Conservation (phyloP, 2,888 invertebrate genomes). For the Drosophila multiciliata region DNA sequence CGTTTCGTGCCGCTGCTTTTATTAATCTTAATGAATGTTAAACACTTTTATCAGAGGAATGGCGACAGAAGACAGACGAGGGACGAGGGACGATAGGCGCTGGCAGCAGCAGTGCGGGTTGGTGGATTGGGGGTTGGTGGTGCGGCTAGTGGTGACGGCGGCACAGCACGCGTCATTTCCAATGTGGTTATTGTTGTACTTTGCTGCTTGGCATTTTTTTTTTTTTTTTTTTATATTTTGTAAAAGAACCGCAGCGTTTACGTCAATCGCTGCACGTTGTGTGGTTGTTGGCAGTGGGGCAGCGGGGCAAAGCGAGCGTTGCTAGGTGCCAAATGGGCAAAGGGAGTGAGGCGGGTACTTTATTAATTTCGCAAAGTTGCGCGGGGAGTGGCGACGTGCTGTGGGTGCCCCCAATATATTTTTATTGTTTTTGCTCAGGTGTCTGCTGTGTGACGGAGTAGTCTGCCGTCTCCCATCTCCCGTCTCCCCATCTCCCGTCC, state of each 20-base stretch:
- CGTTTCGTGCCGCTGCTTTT: slow-evolving; percentile 67
- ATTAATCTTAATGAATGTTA: slow-evolving; percentile 81
- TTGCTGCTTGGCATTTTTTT: not conserved
- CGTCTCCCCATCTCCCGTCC: not conserved
- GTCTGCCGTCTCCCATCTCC: not conserved
- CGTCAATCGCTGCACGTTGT: slow-evolving; percentile 47
- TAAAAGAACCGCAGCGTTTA: slow-evolving; percentile 63
- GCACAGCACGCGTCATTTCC: slow-evolving; percentile 72
- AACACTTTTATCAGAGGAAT: slow-evolving; percentile 75
- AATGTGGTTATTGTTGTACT: slow-evolving; percentile 44
- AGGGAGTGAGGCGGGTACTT: slow-evolving; percentile 26
- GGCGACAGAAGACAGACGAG: slow-evolving; percentile 31
- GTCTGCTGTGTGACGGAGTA: slow-evolving; percentile 3
- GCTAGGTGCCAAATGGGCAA: slow-evolving; percentile 19
- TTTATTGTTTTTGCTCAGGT: slow-evolving; percentile 7
- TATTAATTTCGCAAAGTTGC: slow-evolving; percentile 32
- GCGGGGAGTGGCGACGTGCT: not conserved
- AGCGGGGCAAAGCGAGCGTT: slow-evolving; percentile 9
- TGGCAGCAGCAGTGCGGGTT: not conserved
- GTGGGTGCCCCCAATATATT: not conserved
- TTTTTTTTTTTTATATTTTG: slow-evolving; percentile 20
- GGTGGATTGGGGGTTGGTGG: slow-evolving; percentile 2
- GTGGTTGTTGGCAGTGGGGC: slow-evolving; percentile 1
- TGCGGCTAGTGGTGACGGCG: slow-evolving; percentile 12
- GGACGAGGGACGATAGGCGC: slow-evolving; percentile 4